Evolutionary conservation across 2,113 vertebrate species (phyloP), one percentile per base, ranked within the genome.

Genomic region (Marcusenius ussheri): DNA sequence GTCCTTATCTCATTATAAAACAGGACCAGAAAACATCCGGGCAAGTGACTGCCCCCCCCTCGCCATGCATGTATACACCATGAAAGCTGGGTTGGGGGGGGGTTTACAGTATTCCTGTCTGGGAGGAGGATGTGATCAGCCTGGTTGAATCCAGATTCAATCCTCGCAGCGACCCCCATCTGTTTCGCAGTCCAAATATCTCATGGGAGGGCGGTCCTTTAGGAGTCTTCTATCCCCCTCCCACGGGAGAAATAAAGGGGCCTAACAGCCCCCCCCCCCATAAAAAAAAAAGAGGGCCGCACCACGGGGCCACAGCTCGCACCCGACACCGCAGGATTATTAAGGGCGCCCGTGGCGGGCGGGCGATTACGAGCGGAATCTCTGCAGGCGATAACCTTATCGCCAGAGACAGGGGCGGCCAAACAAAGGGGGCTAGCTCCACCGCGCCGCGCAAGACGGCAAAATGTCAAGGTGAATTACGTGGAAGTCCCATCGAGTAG

Each of bases 381-480:
- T 53, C 85, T 27, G 49, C 19, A 27, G 85, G n/a, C 27, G 50
- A 51, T 53, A 35, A 19, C 49, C 49, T 53, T 51, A 53, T 53
- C 50, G 85, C 15, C 6, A 50, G 11, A 24, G 50, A 51, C 15
- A 87, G 85, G 50, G 50, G 31, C 50, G 4, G 85, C 85, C 31
- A 53, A 56, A 87, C 85, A 87, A 87, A 27, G 27, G 47, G 85
- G 85, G 0, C 13, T 15, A 2, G 24, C 49, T 87, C 19, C 19
- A 21, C 31, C 50, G 27, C 39, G 24, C 6, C 50, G 15, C 3
- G 13, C 7, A 50, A 87, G 85, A 87, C 27, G 15, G 46, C 62
- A 24, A 53, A 87, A 87, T 87, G 50, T 87, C 85, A 87, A 87
- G 85, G 85, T 87, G 85, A 87, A 87, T 87, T 49, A 87, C 47